Conservation (phyloP, 2,797 vertebrate species). For the Acipenser oxyrinchus region DNA sequence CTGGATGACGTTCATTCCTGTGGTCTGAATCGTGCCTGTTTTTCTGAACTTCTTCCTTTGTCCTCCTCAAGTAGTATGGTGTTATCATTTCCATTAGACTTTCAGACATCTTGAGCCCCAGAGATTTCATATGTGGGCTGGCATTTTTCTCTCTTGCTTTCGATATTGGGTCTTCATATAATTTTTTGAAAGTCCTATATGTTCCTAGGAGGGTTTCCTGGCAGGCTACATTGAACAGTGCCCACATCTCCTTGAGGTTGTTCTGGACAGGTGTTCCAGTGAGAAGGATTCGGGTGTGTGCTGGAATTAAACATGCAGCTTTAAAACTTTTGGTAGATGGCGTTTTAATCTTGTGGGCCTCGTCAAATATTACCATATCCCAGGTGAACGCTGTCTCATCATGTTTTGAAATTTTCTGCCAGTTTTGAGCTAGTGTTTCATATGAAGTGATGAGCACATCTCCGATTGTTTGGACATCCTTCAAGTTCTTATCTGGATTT, state of each 20-base stretch:
- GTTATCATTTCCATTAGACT: constrained; percentile 13
- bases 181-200: constrained; percentile 17
- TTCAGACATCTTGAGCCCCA: constrained; percentile 15
- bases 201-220: constrained; percentile 20
- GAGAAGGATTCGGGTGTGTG: constrained; percentile 15
- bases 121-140: constrained; percentile 11
- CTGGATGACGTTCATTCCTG: background rate
- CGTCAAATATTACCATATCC: constrained; percentile 21
- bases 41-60: constrained; percentile 9
- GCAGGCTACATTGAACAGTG: constrained; percentile 20
- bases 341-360: constrained; percentile 24
- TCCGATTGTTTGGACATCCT: constrained; percentile 3
- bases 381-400: constrained; percentile 12
- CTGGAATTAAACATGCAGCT: constrained; percentile 7
- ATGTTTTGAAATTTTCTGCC: background rate
- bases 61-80: constrained; percentile 19
- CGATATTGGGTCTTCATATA: constrained; percentile 23
- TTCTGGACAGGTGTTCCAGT: constrained; percentile 26
- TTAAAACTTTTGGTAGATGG: constrained; percentile 10
- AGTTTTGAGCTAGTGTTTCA: constrained; percentile 1
- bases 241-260: constrained; percentile 25
- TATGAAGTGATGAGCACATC: constrained; percentile 15
- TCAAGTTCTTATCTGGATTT: background rate
- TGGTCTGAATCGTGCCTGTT: background rate
- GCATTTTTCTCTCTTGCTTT: constrained; percentile 21